Conservation (phyloP, 2,888 invertebrate genomes). For the Lasioglossum figueresi region DNA sequence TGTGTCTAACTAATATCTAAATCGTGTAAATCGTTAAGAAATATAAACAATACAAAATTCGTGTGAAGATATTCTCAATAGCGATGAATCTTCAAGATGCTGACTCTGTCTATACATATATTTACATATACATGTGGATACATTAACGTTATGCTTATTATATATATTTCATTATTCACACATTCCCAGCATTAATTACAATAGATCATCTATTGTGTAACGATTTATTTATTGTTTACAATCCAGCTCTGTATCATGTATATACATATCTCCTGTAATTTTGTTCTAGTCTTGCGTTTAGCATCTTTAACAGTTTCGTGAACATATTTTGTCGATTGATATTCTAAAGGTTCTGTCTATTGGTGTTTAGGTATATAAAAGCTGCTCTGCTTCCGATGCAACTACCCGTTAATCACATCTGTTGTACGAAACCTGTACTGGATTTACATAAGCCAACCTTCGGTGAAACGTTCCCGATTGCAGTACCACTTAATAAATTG, state of each 20-base stretch:
- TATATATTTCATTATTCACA: too few species aligned
- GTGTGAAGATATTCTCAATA: too few species aligned
- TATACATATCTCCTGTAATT: background rate
- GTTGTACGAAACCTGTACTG: conserved; percentile 89
- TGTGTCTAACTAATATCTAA: too few species aligned
- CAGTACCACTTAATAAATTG: conserved; percentile 90
- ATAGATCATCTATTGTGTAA: too few species aligned
- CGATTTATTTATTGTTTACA: background rate
- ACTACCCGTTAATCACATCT: conserved; percentile 85
- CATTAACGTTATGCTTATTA: too few species aligned
- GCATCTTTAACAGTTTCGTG: too few species aligned
- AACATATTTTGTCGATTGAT: background rate
- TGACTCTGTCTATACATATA: too few species aligned
- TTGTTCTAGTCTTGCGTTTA: background rate
- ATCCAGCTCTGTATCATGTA: background rate
- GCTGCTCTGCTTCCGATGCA: conserved; percentile 89
- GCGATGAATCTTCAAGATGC: too few species aligned
- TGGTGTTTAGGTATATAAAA: conserved; percentile 88
- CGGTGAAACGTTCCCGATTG: conserved; percentile 91
- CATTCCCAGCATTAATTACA: too few species aligned
- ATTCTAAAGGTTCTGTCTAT: conserved; percentile 19
- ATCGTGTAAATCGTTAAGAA: too few species aligned
- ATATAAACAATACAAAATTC: too few species aligned
- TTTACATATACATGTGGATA: too few species aligned
- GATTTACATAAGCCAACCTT: conserved; percentile 91